Conservation (phyloP, 2,888 invertebrate genomes). For the Nomada fabriciana region DNA sequence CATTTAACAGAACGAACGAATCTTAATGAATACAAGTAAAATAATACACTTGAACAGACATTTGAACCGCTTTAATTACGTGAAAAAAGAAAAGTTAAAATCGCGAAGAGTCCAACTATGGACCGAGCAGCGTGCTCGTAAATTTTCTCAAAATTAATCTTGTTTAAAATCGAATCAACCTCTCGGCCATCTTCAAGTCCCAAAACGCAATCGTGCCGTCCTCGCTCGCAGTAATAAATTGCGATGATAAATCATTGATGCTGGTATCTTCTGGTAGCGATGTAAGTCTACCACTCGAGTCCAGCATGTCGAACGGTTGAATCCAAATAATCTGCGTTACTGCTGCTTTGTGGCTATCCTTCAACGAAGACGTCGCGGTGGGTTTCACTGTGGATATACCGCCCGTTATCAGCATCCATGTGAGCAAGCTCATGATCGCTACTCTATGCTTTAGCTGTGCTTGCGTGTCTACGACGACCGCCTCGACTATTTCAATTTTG, state of each 20-base stretch:
- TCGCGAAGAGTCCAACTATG: no score
- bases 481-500: slow-evolving; percentile 88
- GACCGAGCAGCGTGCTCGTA: no score
- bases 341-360: slow-evolving; percentile 87
- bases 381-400: slow-evolving; percentile 87
- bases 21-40: no score
- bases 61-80: no score
- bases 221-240: slow-evolving; percentile 88
- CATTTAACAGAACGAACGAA: no score
- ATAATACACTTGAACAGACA: no score
- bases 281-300: slow-evolving; percentile 87
- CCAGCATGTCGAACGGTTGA: slow-evolving; percentile 87
- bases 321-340: slow-evolving; percentile 90
- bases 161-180: neutral
- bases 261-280: slow-evolving; percentile 79
- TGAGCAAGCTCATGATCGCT: slow-evolving; percentile 87
- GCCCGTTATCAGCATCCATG: slow-evolving; percentile 89
- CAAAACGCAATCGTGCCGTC: slow-evolving; percentile 90
- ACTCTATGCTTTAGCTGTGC: slow-evolving; percentile 88
- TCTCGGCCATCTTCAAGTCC: slow-evolving; percentile 87
- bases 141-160: neutral
- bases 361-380: slow-evolving; percentile 87
- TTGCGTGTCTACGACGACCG: slow-evolving; percentile 87
- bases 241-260: slow-evolving; percentile 85
- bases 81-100: no score